Evolutionary conservation across 2,888 invertebrate species (phyloP).

Genomic region (Mesoligia furuncula): DNA sequence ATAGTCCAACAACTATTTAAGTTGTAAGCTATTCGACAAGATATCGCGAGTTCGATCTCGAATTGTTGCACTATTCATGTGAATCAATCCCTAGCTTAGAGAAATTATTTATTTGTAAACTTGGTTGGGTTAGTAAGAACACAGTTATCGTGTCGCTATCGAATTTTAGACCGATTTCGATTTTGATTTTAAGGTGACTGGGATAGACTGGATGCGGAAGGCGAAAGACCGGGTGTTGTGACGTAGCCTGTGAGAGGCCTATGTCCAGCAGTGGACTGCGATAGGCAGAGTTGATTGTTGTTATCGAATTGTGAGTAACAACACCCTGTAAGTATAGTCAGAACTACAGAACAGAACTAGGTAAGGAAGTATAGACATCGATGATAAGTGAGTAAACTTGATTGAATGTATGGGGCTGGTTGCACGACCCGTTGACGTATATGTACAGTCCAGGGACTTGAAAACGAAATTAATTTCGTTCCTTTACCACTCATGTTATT

Average conservation of each 20-base stretch:
- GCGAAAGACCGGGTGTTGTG: too few relatives aligned
- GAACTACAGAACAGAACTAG: background rate
- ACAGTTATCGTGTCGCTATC: background rate
- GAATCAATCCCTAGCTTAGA: background rate
- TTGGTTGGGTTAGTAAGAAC: background rate
- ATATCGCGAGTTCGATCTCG: background rate
- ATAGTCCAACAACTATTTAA: background rate
- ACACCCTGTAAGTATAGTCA: background rate
- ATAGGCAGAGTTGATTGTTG: too few relatives aligned
- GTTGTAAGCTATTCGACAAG: background rate
- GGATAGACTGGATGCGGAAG: too few relatives aligned
- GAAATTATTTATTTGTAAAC: background rate
- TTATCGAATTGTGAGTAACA: background rate
- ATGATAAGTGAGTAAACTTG: background rate
- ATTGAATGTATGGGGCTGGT: background rate
- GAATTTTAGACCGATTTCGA: background rate
- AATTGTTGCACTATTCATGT: background rate
- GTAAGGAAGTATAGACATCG: background rate
- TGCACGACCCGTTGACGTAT: background rate
- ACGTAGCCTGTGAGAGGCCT: too few relatives aligned
- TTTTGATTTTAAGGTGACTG: too few relatives aligned
- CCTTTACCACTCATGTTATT: too few relatives aligned
- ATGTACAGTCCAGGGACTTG: too few relatives aligned
- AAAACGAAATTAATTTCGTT: too few relatives aligned
- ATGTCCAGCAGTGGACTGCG: too few relatives aligned